Evolutionary conservation across 2,797 vertebrate species (phyloP).

Genomic region (Chloroceryle amazona): DNA sequence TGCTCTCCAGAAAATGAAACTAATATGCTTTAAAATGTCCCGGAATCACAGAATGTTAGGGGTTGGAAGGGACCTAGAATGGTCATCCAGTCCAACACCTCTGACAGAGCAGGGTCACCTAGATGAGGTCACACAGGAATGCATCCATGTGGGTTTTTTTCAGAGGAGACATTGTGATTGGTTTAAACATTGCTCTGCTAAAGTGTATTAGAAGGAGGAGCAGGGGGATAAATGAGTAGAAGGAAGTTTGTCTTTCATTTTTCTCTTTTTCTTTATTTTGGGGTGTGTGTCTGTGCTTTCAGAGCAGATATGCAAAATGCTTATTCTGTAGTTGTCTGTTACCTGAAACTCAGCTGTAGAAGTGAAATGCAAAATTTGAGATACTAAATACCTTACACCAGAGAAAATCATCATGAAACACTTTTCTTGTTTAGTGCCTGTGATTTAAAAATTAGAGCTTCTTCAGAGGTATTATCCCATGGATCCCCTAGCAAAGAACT

Average conservation of each 20-base stretch:
- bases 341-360: background rate
- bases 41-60: too few relatives aligned
- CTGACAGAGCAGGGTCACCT: too few relatives aligned
- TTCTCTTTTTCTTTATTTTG: background rate
- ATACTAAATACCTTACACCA: background rate
- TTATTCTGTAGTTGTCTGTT: background rate
- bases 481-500: background rate
- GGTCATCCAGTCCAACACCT: too few relatives aligned
- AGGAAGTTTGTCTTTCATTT: background rate
- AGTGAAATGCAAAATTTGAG: background rate
- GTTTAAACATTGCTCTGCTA: background rate
- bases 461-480: background rate
- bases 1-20: background rate
- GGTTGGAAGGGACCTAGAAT: too few relatives aligned
- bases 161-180: background rate
- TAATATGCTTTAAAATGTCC: background rate
- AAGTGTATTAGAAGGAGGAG: background rate
- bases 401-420: background rate
- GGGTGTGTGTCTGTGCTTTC: rapidly evolving
- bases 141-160: too few relatives aligned
- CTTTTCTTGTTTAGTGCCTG: background rate
- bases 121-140: too few relatives aligned
- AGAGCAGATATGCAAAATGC: background rate
- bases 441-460: background rate
- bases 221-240: background rate